These are phyloP conservation scores for Hormiphora californensis DNA, from an alignment of 37 sponge, comb jelly and placozoan species.

Conservation along the genomic window DNA sequence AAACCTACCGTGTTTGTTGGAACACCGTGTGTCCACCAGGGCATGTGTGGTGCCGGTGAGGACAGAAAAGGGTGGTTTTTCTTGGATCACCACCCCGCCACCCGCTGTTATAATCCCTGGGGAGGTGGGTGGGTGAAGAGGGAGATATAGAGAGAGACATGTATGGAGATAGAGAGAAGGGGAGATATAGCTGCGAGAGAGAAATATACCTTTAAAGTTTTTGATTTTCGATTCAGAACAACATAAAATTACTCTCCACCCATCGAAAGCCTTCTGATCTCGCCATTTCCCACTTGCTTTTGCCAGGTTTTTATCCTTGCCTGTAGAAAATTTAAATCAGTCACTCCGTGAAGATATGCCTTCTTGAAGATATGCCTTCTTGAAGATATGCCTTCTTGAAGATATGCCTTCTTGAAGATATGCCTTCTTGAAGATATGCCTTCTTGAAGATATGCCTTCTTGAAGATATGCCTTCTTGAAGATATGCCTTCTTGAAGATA, in stretches of 20 bases:
- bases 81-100: neutral
- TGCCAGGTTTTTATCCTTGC: neutral
- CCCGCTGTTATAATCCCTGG: neutral
- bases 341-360: neutral
- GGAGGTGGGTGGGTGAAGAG: neutral
- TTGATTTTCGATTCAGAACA: neutral
- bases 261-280: neutral
- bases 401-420: too few species aligned
- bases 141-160: too few species aligned
- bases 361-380: too few species aligned
- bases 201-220: neutral
- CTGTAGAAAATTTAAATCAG: neutral
- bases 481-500: too few species aligned
- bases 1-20: neutral
- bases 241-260: conserved; percentile 3
- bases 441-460: too few species aligned
- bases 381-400: too few species aligned
- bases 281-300: neutral
- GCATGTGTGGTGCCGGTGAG: conserved; percentile 15
- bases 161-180: too few species aligned
- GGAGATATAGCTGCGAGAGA: neutral
- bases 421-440: too few species aligned
- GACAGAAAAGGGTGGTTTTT: neutral
- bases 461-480: too few species aligned
- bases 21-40: neutral